Base-by-base conservation (phyloP, 2,113 vertebrate species). In the Chiloscyllium plagiosum region DNA sequence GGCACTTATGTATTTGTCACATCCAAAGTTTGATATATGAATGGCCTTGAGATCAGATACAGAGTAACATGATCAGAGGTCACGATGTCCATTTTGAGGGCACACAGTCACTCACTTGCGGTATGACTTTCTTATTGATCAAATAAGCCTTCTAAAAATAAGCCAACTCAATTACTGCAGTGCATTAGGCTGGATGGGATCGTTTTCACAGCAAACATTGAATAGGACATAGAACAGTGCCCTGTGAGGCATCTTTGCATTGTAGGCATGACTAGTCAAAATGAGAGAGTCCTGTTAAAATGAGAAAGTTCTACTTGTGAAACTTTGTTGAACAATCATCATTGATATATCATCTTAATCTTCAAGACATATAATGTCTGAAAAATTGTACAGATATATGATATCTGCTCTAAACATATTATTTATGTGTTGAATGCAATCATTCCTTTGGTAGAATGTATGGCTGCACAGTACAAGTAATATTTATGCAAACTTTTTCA, bases 341-440 rank as follows among this genome's bases (percentile, higher is more conserved):
- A 47, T 52, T 26, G 69, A 26, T 50, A 26, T 47, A 72, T 47
- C 15, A 47, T 26, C 72, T 95, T 95, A 70, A 95, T 72, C 52
- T 95, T 95, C 94, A 76, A 95, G 69, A 93, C 89, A 93, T 93
- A 93, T 68, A 95, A 72, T 72, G 94, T 95, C 69, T 72, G 94
- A 95, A 69, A 72, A 52, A 94, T 22, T 20, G 24, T 72, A 95
- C 47, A 70, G 94, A 95, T 95, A 95, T 95, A 95, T 95, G 69
- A 95, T 95, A 95, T 95, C 94, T 95, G 94, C 15, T 95, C 94
- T 69, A 95, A 95, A 52, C 94, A 70, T 50, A 70, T 68, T 70
- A 24, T 47, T 24, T 70, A 89, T 50, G 50, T 90, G 50, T 76
- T 70, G 24, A 95, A 17, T 70, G 47, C 65, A 94, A 20, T 94